These are phyloP conservation scores for Panthera tigris DNA, from an alignment of 2,113 vertebrate species.

Conservation along the genomic window DNA sequence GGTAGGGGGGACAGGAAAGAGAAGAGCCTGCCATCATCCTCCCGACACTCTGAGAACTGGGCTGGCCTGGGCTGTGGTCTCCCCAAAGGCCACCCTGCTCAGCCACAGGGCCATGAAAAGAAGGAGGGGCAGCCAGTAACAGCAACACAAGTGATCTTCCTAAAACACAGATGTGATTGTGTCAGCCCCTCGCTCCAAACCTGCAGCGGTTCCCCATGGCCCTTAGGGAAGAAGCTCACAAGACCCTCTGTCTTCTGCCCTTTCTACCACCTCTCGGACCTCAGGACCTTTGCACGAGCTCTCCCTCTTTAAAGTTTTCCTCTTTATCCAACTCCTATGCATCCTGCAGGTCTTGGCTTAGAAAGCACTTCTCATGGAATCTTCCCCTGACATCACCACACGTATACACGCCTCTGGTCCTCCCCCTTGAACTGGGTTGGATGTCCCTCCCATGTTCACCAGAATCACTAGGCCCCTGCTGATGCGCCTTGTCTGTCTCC, in stretches of 20 bases:
- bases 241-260: not conserved
- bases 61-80: not conserved
- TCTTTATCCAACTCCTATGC: not conserved
- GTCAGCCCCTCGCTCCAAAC: not conserved
- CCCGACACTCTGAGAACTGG: not conserved
- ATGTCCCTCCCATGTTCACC: not conserved
- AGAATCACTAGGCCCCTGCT: not conserved
- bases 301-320: not conserved
- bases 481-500: not conserved
- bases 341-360: not conserved
- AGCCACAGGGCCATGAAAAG: not conserved
- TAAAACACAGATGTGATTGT: not conserved
- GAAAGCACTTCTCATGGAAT: not conserved
- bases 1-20: not conserved
- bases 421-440: not conserved
- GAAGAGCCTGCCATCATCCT: conserved; percentile 47
- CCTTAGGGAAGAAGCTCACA: not conserved
- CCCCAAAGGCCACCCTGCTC: not conserved
- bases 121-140: not conserved
- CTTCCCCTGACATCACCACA: not conserved
- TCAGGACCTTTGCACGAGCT: not conserved
- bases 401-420: too few relatives aligned
- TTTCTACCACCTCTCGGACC: not conserved
- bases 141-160: not conserved
- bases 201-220: not conserved